Evolutionary conservation across 2,888 invertebrate species (phyloP), one percentile per base, ranked within the genome.

Genomic region (Chrysolina oricalcia): DNA sequence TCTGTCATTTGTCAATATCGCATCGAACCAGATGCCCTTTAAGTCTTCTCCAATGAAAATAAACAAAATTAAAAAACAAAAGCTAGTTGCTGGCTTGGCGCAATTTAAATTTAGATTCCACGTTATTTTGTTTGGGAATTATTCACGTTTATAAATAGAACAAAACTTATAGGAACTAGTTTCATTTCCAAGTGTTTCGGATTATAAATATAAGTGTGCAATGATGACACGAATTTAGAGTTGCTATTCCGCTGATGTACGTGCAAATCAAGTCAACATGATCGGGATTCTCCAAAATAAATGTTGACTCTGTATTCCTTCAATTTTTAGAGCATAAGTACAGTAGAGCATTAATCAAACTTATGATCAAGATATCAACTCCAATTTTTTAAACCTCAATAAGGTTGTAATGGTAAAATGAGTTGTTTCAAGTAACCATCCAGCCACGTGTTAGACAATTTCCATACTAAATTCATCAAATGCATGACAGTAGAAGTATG

Each of bases 111-210:
- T 67, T 67, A 67, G 67, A 67, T 21, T 67, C 27, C 67, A 35
- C 67, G 53, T 50, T 67, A 67, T 67, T 67, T 50, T 67, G 67
- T 67, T 23, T 27, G 67, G 50, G 67, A 50, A 67, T 76, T 77
- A 77, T 77, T 77, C 77, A 77, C 74, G 70, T 56, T 66, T 77
- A 77, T 71, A 77, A 77, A 77, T 77, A 77, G 74, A 68, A 15
- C 46, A 74, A 67, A 74, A 77, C 66, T 74, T 74, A 53, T 72
- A 74, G 77, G 77, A 77, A 77, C 68, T 77, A 76, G 72, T 19
- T 27, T 59, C 59, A 40, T 27, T 50, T 67, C 65, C 50, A 67
- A 67, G 67, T 67, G 65, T 27, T 65, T 21, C 46, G 35, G 19
- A 53, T 40, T 67, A 67, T 67, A 67, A 67, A 67, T 67, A 67